Conservation (phyloP, 2,797 vertebrate genomes). For the Myiotriccus ornatus region DNA sequence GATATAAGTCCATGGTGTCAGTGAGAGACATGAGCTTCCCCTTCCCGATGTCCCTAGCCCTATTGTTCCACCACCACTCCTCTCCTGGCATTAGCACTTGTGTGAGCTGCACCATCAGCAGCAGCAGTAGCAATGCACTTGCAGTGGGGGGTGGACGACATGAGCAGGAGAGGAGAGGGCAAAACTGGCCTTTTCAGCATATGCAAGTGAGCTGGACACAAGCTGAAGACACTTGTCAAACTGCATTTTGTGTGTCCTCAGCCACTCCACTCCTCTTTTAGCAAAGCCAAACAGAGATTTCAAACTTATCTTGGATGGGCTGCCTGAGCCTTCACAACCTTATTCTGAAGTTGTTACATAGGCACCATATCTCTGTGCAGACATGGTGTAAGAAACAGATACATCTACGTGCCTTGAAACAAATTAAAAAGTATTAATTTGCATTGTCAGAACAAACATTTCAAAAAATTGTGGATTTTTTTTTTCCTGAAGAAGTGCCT, state of each 20-base stretch:
- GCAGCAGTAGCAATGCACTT: not conserved
- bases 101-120: not conserved
- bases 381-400: not conserved
- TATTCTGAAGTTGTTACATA: constrained; percentile 19
- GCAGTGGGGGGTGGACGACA: not conserved
- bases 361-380: not conserved
- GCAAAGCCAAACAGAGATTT: not conserved
- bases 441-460: constrained; percentile 65
- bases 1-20: not conserved
- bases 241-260: not conserved
- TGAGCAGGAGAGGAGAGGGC: not conserved
- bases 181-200: not conserved
- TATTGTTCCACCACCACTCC: not conserved
- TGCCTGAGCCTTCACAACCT: not conserved
- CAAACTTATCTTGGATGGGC: not conserved
- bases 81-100: not conserved
- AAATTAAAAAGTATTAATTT: constrained; percentile 39
- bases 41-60: not conserved
- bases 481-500: constrained; percentile 54
- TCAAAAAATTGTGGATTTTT: constrained; percentile 62
- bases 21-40: not conserved
- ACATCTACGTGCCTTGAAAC: not conserved
- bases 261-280: not conserved
- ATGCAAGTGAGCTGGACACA: not conserved
- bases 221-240: not conserved